Evolutionary conservation across 2,797 vertebrate genomes (phyloP).

Genomic region (Podarcis lilfordi): DNA sequence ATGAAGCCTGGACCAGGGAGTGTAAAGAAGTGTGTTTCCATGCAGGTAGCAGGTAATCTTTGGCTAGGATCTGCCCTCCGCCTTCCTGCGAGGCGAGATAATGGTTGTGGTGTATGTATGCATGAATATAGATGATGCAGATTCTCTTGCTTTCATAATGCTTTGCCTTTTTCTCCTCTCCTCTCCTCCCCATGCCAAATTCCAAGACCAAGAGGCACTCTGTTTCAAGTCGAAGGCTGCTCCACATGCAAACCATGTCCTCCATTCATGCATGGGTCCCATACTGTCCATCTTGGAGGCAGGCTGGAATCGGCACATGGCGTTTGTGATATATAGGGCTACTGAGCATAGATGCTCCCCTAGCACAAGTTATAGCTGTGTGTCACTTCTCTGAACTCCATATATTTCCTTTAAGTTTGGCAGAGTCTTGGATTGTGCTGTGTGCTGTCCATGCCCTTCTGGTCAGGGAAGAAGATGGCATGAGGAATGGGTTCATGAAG

Average conservation of each 20-base stretch:
- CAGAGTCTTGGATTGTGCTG: not conserved
- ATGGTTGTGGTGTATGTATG: not conserved
- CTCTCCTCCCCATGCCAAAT: not conserved
- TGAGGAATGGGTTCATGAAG: not conserved
- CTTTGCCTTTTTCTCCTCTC: not conserved
- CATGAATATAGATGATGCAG: not conserved
- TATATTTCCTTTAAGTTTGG: not conserved
- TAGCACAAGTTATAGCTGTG: not conserved
- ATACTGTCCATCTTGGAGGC: not conserved
- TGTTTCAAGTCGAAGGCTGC: not conserved
- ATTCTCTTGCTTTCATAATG: too few species aligned
- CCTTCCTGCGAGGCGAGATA: not conserved
- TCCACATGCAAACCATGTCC: not conserved
- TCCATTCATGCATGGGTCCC: not conserved
- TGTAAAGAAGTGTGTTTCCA: not conserved
- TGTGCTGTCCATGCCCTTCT: not conserved
- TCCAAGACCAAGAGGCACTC: not conserved
- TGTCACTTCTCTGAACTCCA: not conserved
- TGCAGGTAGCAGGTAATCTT: not conserved
- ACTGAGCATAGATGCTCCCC: too few species aligned
- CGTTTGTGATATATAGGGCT: not conserved
- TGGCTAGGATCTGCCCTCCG: not conserved
- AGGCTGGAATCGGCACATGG: not conserved
- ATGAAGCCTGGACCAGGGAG: not conserved
- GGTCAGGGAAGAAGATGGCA: not conserved